phyloP scores from a whole-genome alignment of 2,113 vertebrate genomes.

The Sinocyclocheilus rhinocerous region DNA sequence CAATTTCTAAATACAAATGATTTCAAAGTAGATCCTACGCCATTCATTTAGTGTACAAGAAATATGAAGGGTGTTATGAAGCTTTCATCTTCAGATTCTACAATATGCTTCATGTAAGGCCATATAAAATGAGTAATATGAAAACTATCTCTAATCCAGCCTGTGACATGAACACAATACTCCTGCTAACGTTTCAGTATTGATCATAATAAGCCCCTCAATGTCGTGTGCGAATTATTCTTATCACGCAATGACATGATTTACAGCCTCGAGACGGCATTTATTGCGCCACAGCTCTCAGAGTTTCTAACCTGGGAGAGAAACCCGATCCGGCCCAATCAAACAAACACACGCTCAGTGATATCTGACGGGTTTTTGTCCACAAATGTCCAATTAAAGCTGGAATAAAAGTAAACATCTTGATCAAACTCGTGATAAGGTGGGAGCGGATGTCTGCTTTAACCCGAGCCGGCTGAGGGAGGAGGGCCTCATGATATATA shows the following conservation, averaged over 20 bases:
- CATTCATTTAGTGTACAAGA: neutral
- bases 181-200: neutral
- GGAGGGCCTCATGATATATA: slow-evolving; percentile 56
- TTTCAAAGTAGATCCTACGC: neutral
- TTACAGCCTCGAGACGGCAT: neutral
- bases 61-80: neutral
- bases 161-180: neutral
- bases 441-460: neutral
- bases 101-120: neutral
- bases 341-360: neutral
- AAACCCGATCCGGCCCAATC: neutral
- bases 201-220: neutral
- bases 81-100: neutral
- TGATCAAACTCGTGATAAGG: neutral
- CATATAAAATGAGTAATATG: neutral
- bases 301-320: neutral
- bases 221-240: neutral
- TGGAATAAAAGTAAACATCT: neutral
- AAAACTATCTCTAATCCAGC: neutral
- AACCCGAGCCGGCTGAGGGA: neutral
- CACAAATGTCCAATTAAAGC: neutral
- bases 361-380: neutral
- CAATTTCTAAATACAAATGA: neutral
- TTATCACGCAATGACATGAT: neutral
- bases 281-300: neutral